A percentile compares a stretch with the other conserved stretches of the same genome.
These are phyloP conservation scores for Halictus quadricinctus DNA, from an alignment of 2,888 invertebrate species.

Conservation along the genomic window DNA sequence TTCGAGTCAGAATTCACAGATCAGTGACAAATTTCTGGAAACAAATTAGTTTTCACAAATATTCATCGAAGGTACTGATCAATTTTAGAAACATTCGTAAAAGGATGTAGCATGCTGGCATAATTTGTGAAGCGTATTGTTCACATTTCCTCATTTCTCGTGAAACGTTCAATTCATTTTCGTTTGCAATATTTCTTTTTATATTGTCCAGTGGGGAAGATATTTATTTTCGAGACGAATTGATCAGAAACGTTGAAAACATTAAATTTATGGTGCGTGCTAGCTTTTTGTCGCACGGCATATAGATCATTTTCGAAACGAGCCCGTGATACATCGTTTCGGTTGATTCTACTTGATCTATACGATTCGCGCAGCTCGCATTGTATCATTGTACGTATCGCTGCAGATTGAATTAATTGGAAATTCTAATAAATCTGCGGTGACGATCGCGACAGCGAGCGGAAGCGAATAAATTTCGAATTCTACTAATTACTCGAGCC, in stretches of 20 bases:
- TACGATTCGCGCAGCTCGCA: not conserved
- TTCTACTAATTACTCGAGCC: not conserved
- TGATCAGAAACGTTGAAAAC: not conserved
- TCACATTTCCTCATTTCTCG: not conserved
- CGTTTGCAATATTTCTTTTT: not conserved
- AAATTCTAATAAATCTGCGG: not conserved
- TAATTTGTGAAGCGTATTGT: no score
- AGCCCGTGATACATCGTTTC: not conserved
- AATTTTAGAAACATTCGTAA: no score
- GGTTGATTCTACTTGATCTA: constrained; percentile 7
- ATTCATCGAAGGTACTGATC: no score
- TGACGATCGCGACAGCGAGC: not conserved
- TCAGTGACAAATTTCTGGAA: no score
- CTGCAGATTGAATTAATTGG: constrained; percentile 1
- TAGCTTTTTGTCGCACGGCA: not conserved
- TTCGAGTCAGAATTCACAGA: no score
- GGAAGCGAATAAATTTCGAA: constrained; percentile 1
- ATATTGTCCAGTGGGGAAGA: not conserved
- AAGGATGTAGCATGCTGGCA: no score
- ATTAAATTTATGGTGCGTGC: not conserved
- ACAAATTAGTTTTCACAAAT: no score
- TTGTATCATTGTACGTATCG: not conserved
- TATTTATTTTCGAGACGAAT: not conserved
- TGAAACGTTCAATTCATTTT: not conserved
- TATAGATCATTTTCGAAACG: constrained; percentile 1